These are phyloP conservation scores for Dolichomitus sp. DNA, from an alignment of 2,888 invertebrate species.

Conservation along the genomic window DNA sequence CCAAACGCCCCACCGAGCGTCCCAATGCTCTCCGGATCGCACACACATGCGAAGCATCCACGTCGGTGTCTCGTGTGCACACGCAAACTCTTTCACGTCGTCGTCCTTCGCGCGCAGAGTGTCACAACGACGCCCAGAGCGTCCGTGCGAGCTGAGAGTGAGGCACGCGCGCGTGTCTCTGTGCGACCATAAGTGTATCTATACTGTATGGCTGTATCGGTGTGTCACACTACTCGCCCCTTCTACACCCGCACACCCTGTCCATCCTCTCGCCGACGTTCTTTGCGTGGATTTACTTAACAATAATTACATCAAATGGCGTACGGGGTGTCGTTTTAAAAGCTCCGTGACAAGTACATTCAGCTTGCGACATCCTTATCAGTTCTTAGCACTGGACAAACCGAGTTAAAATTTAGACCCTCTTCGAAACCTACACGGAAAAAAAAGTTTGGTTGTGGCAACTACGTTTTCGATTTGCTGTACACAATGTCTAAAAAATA, in stretches of 20 bases:
- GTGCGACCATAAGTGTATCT: constrained; percentile 63
- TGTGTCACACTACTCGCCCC: constrained; percentile 26
- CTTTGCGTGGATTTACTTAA: constrained; percentile 64
- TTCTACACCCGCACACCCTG: constrained; percentile 29
- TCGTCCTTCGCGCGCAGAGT: constrained; percentile 84
- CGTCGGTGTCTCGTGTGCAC: constrained; percentile 39
- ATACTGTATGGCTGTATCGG: constrained; percentile 32
- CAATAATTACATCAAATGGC: constrained; percentile 74
- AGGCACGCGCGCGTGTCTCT: constrained; percentile 69
- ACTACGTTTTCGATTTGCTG: too few species aligned
- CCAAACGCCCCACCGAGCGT: constrained; percentile 45
- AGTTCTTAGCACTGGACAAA: too few species aligned
- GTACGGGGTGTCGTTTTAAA: constrained; percentile 57
- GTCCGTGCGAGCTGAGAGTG: constrained; percentile 75
- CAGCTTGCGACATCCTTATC: constrained; percentile 8
- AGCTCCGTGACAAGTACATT: constrained; percentile 18
- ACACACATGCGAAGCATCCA: constrained; percentile 12
- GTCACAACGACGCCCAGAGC: constrained; percentile 82
- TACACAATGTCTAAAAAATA: too few species aligned
- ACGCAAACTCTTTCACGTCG: constrained; percentile 69
- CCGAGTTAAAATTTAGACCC: too few species aligned
- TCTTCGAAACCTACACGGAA: too few species aligned
- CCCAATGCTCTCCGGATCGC: constrained; percentile 31
- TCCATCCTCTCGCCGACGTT: constrained; percentile 20
- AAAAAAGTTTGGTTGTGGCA: too few species aligned